A percentile compares a stretch with the other conserved stretches of the same genome.
Evolutionary conservation across 2,888 invertebrate species (phyloP).

Genomic region (Anthophora plumipes): DNA sequence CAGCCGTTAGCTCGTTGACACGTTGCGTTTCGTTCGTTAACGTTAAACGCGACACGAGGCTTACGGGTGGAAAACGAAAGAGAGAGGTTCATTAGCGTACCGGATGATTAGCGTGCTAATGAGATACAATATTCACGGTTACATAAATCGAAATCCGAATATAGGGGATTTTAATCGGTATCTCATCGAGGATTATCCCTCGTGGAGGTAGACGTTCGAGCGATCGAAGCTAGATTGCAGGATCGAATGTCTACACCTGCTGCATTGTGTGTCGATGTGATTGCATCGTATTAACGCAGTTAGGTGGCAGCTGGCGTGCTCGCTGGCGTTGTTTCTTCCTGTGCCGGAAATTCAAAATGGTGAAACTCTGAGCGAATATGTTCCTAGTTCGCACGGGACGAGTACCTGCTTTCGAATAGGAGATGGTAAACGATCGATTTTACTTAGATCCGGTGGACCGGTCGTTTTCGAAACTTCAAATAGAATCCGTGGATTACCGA

Average conservation of each 20-base stretch:
- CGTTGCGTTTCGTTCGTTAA: not conserved
- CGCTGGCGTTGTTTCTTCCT: too few relatives aligned
- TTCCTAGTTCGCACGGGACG: too few relatives aligned
- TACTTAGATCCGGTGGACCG: not conserved
- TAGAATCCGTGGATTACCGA: slow-evolving; percentile 36
- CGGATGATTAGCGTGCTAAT: not conserved
- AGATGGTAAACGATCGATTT: not conserved
- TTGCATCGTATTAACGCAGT: too few relatives aligned
- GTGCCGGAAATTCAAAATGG: too few relatives aligned
- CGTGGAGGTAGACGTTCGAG: too few relatives aligned
- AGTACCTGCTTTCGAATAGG: too few relatives aligned
- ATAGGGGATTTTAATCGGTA: not conserved
- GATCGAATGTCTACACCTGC: too few relatives aligned
- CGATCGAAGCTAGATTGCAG: not conserved
- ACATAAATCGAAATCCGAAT: not conserved
- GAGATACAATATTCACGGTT: not conserved
- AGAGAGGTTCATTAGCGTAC: not conserved
- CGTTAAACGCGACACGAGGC: not conserved
- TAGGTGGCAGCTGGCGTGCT: too few relatives aligned
- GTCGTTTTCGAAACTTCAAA: slow-evolving; percentile 13
- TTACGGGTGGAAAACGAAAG: not conserved
- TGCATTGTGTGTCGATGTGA: too few relatives aligned
- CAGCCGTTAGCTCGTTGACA: not conserved
- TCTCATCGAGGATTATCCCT: not conserved
- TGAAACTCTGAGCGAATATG: too few relatives aligned